These are phyloP conservation scores for Coracopsis vasa DNA, from an alignment of 2,113 vertebrate species.

Conservation along the genomic window DNA sequence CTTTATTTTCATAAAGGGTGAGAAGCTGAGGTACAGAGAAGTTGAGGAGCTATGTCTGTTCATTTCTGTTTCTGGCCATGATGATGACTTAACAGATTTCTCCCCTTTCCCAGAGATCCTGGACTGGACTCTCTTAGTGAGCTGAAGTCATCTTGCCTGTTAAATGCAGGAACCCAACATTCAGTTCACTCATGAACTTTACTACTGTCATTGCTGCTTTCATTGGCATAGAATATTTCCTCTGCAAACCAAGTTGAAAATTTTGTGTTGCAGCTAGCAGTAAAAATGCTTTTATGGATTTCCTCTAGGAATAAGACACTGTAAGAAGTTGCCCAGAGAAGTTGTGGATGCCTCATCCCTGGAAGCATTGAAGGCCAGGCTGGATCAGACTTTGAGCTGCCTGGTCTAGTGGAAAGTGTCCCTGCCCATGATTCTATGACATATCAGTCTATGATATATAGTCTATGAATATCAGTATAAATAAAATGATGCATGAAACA, in stretches of 20 bases:
- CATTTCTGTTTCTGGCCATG: background rate
- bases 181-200: background rate
- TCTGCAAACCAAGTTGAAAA: background rate
- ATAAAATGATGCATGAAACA: accelerated
- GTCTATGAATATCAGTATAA: background rate
- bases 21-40: background rate
- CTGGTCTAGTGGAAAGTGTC: background rate
- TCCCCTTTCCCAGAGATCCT: background rate
- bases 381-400: background rate
- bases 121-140: background rate
- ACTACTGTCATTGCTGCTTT: background rate
- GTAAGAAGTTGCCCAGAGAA: background rate
- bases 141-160: background rate
- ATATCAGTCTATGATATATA: no score
- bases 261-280: background rate
- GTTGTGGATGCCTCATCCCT: background rate
- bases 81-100: background rate
- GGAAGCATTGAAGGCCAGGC: background rate
- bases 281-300: background rate
- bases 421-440: background rate
- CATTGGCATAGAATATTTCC: background rate
- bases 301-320: background rate
- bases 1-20: background rate
- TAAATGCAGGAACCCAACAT: background rate
- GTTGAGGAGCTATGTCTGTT: background rate